These are phyloP conservation scores for Polydrusus pterygomalis DNA, from an alignment of 2,888 invertebrate genomes.

Conservation along the genomic window DNA sequence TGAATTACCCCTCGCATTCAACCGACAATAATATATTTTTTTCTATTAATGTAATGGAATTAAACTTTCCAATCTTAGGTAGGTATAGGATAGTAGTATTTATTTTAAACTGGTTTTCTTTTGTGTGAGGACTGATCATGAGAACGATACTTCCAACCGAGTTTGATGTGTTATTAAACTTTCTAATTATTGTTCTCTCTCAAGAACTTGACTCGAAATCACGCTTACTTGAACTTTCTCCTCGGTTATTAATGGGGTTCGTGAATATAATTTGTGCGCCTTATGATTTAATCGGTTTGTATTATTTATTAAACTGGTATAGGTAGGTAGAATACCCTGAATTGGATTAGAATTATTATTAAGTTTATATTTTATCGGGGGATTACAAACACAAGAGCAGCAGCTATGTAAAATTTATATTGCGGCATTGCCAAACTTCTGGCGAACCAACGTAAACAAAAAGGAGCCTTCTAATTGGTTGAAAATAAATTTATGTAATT, in stretches of 20 bases:
- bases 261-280: constrained; percentile 3
- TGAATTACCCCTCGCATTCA: too few relatives aligned
- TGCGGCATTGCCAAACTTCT: too few relatives aligned
- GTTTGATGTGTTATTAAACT: constrained; percentile 17
- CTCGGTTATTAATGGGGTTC: constrained; percentile 4
- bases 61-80: constrained; percentile 1
- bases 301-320: not conserved
- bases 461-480: too few relatives aligned
- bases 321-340: not conserved
- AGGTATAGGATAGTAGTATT: not conserved
- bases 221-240: constrained; percentile 28
- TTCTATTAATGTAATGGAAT: not conserved
- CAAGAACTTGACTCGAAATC: constrained; percentile 26
- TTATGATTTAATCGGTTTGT: constrained; percentile 15
- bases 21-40: too few relatives aligned
- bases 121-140: constrained; percentile 12
- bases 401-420: too few relatives aligned
- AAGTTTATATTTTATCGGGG: too few relatives aligned
- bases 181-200: constrained; percentile 16
- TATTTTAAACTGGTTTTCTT: constrained; percentile 20
- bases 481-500: too few relatives aligned
- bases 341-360: too few relatives aligned
- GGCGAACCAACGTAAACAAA: too few relatives aligned
- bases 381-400: too few relatives aligned
- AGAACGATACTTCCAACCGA: constrained; percentile 2